phyloP scores from a whole-genome alignment of 2,888 invertebrate genomes.

The Nephrotoma appendiculata region DNA sequence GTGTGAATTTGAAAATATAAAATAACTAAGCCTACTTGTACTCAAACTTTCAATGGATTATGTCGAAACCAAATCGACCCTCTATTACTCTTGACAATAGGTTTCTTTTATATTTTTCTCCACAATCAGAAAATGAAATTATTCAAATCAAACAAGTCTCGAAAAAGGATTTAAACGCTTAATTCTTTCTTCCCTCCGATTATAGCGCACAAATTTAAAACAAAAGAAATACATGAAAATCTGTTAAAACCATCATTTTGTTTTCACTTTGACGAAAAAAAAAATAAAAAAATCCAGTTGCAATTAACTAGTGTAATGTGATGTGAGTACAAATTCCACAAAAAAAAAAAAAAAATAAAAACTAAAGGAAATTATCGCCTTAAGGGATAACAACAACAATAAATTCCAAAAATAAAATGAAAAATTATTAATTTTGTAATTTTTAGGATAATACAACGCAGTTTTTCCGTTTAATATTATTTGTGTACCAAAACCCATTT shows the following conservation, averaged over 20 bases:
- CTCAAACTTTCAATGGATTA: too few species aligned
- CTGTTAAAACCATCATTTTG: not conserved
- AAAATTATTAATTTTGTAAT: not conserved
- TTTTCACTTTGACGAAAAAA: not conserved
- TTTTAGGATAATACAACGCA: not conserved
- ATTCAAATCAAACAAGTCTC: not conserved
- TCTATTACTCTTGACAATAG: too few species aligned
- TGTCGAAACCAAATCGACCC: too few species aligned
- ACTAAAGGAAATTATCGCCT: not conserved
- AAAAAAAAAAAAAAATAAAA: not conserved
- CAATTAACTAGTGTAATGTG: not conserved
- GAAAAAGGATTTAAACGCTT: not conserved
- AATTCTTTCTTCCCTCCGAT: not conserved
- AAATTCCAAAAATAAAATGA: not conserved
- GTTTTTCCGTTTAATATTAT: not conserved
- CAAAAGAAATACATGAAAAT: not conserved
- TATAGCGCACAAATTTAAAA: not conserved
- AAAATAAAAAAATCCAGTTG: not conserved
- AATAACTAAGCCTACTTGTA: too few species aligned
- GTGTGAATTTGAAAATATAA: too few species aligned
- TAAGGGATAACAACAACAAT: not conserved
- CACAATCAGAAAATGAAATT: not conserved
- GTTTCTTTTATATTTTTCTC: not conserved
- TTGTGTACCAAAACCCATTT: not conserved
- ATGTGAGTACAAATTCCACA: not conserved